Conservation (phyloP, 2,888 invertebrate species). For the Ochlodes sylvanus region DNA sequence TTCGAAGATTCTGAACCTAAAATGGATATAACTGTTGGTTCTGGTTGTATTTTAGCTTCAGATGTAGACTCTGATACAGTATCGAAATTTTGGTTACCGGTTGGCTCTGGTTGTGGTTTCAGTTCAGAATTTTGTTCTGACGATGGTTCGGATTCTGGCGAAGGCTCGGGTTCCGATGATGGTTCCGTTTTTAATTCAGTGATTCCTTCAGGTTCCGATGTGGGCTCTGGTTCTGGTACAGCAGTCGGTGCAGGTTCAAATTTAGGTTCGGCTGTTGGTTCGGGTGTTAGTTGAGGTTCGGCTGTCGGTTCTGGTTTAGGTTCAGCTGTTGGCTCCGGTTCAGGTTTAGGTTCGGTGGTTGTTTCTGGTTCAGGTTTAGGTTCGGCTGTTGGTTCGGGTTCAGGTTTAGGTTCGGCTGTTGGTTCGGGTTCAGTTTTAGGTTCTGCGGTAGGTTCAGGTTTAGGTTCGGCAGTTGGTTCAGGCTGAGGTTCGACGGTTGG, state of each 20-base stretch:
- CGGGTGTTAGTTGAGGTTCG: constrained; percentile 42
- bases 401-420: constrained; percentile 49
- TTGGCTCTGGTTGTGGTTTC: constrained; percentile 37
- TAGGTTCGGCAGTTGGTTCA: constrained; percentile 49
- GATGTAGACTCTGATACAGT: constrained; percentile 42
- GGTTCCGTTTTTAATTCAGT: constrained; percentile 67
- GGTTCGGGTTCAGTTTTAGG: constrained; percentile 44
- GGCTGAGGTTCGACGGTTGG: constrained; percentile 40
- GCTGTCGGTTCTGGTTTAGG: constrained; percentile 52
- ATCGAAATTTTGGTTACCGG: constrained; percentile 29
- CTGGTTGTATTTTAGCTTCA: constrained; percentile 44
- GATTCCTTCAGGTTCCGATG: constrained; percentile 54
- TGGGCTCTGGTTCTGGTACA: constrained; percentile 47
- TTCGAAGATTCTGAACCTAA: constrained; percentile 16
- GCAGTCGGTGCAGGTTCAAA: constrained; percentile 44
- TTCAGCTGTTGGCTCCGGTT: constrained; percentile 50
- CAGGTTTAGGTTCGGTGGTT: constrained; percentile 43
- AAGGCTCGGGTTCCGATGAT: constrained; percentile 53
- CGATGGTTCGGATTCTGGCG: constrained; percentile 67
- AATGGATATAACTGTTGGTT: constrained; percentile 8
- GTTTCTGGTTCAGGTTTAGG: constrained; percentile 44
- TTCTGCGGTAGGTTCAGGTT: constrained; percentile 48
- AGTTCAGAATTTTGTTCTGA: constrained; percentile 56
- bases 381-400: constrained; percentile 50
- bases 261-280: constrained; percentile 46